Conservation (phyloP, 2,797 vertebrate genomes). For the Rhabdomys pumilio region DNA sequence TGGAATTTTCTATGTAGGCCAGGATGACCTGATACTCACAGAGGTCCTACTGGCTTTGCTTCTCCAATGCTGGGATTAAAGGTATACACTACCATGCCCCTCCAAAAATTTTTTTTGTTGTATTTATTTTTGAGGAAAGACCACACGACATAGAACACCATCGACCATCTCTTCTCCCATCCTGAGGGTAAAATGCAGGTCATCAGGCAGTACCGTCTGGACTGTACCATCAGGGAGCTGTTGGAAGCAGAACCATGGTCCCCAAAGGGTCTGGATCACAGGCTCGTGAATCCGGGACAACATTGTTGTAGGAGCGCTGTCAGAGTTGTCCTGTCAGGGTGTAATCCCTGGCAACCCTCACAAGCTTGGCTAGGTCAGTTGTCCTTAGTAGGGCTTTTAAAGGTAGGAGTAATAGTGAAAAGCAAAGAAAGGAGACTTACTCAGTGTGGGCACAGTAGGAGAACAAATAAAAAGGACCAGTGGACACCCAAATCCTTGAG, state of each 20-base stretch:
- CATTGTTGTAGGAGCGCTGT: not conserved
- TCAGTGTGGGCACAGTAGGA: no score
- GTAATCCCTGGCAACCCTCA: not conserved
- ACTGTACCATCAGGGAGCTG: not conserved
- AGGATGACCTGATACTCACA: not conserved
- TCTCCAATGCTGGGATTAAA: not conserved
- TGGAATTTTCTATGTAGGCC: not conserved
- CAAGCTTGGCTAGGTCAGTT: not conserved
- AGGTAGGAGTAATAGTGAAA: not conserved
- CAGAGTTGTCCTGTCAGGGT: not conserved
- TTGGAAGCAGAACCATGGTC: not conserved
- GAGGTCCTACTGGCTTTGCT: not conserved
- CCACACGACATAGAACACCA: not conserved
- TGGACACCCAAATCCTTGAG: not conserved
- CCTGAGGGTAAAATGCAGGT: not conserved
- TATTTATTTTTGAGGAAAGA: not conserved
- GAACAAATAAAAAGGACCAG: no score
- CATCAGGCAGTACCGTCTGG: not conserved
- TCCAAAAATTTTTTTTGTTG: not conserved
- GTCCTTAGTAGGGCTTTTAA: not conserved
- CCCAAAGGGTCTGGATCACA: not conserved
- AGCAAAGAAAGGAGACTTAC: not conserved
- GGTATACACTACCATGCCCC: not conserved
- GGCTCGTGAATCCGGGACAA: not conserved
- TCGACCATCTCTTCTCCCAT: not conserved